Percentiles rank a stretch among this genome's conserved stretches.
These are phyloP conservation scores for Drosophila littoralis DNA, from an alignment of 1,140 invertebrate genomes.

Conservation along the genomic window DNA sequence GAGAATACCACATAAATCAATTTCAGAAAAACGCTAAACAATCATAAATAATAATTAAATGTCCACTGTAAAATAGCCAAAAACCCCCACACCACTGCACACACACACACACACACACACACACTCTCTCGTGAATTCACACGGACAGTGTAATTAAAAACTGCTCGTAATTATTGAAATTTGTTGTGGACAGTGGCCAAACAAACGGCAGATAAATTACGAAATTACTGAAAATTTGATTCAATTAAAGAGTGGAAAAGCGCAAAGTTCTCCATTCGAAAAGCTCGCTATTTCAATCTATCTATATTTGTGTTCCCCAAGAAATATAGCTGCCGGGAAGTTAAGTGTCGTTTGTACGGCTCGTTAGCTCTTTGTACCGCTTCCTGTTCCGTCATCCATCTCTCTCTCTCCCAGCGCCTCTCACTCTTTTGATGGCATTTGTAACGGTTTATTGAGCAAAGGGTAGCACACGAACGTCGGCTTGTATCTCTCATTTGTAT, in stretches of 20 bases:
- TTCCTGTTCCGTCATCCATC: slow-evolving; percentile 42
- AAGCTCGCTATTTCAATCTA: neutral
- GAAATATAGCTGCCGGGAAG: neutral
- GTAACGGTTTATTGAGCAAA: slow-evolving; percentile 72
- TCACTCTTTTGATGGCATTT: slow-evolving; percentile 34
- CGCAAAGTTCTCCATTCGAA: neutral
- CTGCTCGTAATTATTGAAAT: slow-evolving; percentile 72
- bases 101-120: neutral
- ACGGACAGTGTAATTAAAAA: slow-evolving; percentile 63
- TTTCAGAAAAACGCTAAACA: slow-evolving; percentile 74
- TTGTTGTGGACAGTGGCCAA: slow-evolving; percentile 67
- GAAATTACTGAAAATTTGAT: slow-evolving; percentile 52
- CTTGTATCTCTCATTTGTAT: slow-evolving; percentile 12
- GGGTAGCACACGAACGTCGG: slow-evolving; percentile 49
- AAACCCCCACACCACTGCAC: too few species aligned
- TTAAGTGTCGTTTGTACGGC: slow-evolving; percentile 50
- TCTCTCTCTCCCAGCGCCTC: too few species aligned
- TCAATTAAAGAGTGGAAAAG: slow-evolving; percentile 49
- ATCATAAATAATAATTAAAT: slow-evolving; percentile 82
- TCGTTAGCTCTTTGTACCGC: slow-evolving; percentile 57
- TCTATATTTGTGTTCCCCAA: neutral
- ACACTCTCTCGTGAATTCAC: neutral
- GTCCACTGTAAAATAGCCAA: slow-evolving; percentile 44
- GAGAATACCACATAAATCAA: slow-evolving; percentile 77
- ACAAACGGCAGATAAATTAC: slow-evolving; percentile 60